Conservation (phyloP, 2,113 vertebrate genomes). For the Progne subis region DNA sequence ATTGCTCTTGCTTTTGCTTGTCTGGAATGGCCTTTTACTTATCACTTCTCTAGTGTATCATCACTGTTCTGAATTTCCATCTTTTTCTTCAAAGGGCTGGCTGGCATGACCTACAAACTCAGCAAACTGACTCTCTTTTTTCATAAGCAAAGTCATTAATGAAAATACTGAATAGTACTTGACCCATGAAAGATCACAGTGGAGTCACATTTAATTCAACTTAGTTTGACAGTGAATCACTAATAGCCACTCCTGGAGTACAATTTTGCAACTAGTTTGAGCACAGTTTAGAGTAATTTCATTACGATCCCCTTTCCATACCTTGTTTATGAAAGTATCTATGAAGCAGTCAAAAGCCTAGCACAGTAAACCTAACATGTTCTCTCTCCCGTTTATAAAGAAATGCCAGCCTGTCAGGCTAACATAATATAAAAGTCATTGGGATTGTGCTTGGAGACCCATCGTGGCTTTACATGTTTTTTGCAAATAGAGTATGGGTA, state of each 20-base stretch:
- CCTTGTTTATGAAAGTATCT: background rate
- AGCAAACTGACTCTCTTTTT: background rate
- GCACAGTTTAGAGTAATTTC: background rate
- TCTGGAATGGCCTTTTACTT: background rate
- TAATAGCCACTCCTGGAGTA: background rate
- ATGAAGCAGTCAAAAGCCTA: background rate
- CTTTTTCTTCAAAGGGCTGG: background rate
- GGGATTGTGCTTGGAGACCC: background rate
- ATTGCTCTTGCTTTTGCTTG: background rate
- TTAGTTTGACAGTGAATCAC: constrained; percentile 10
- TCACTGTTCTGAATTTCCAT: background rate
- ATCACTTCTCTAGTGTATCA: background rate
- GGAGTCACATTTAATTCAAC: background rate
- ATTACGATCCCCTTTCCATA: background rate
- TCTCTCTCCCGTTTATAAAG: background rate
- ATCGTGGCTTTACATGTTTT: background rate
- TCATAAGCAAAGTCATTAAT: background rate
- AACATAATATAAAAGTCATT: background rate
- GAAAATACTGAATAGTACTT: background rate
- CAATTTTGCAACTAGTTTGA: background rate
- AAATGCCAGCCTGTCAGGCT: background rate
- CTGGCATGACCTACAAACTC: background rate
- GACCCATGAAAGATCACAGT: background rate
- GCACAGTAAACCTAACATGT: background rate
- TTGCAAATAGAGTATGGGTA: background rate